Evolutionary conservation across 2,888 invertebrate species (phyloP).

Genomic region (Allygus modestus): DNA sequence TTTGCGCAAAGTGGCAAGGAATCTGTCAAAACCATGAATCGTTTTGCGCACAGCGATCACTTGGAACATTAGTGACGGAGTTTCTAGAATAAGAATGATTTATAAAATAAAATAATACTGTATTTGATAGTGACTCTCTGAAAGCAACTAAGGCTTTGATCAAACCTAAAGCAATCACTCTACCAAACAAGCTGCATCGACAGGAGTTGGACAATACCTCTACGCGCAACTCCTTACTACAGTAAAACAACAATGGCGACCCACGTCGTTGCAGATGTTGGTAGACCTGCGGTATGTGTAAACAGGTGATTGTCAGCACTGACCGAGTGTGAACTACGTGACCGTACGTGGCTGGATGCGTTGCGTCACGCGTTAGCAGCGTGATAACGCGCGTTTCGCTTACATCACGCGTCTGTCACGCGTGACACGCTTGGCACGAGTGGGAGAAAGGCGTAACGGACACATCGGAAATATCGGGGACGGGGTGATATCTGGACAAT

Average conservation of each 20-base stretch:
- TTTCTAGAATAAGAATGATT: no score
- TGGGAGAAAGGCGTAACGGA: not conserved
- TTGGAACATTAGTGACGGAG: no score
- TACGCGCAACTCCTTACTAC: not conserved
- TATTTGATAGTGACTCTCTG: no score
- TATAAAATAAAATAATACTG: no score
- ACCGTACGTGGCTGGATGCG: not conserved
- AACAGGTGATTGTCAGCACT: not conserved
- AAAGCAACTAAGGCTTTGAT: no score
- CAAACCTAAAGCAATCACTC: no score
- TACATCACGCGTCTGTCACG: not conserved
- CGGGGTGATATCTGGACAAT: no score
- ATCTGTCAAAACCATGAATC: no score
- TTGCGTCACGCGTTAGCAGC: not conserved
- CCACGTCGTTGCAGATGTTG: not conserved
- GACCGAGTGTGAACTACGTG: slow-evolving; percentile 14
- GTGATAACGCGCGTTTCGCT: not conserved
- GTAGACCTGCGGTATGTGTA: not conserved
- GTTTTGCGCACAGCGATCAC: no score
- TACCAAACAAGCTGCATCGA: no score
- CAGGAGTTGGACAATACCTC: no score
- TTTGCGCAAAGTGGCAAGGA: no score
- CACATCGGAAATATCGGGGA: not conserved
- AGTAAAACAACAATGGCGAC: not conserved
- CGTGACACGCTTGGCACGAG: not conserved